Evolutionary conservation across 2,888 invertebrate species (phyloP).

Genomic region (Acanthosepion lycidas): DNA sequence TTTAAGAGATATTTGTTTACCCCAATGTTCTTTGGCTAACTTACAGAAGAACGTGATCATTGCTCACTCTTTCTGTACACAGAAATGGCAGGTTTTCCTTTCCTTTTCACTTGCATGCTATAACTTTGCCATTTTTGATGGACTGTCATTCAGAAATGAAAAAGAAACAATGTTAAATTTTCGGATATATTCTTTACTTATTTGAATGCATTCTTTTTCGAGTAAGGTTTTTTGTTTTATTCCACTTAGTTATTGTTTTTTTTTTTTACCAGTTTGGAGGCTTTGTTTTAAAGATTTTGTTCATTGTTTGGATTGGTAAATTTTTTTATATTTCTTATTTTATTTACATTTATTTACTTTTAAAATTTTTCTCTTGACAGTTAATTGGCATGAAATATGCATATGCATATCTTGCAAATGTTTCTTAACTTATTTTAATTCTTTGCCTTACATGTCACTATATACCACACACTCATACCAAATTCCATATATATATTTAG

Average conservation of each 20-base stretch:
- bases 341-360: not conserved
- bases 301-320: not conserved
- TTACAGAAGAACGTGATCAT: not conserved
- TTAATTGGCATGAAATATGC: constrained; percentile 33
- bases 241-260: too few relatives aligned
- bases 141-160: constrained; percentile 15
- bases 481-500: too few relatives aligned
- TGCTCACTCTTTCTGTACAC: not conserved
- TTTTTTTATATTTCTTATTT: not conserved
- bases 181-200: constrained; percentile 17
- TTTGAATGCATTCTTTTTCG: not conserved
- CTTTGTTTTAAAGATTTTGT: constrained; percentile 12
- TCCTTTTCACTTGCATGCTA: not conserved
- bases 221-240: not conserved
- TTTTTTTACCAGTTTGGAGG: not conserved
- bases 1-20: not conserved
- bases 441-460: not conserved
- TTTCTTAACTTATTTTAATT: not conserved
- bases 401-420: not conserved
- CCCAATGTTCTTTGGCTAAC: not conserved
- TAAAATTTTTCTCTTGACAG: not conserved
- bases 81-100: not conserved
- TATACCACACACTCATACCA: too few relatives aligned
- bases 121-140: constrained; percentile 33
- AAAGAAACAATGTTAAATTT: not conserved